A percentile compares a stretch with the other conserved stretches of the same genome.
phyloP scores from a whole-genome alignment of 2,113 vertebrate species.

The Myrmecobius fasciatus region DNA sequence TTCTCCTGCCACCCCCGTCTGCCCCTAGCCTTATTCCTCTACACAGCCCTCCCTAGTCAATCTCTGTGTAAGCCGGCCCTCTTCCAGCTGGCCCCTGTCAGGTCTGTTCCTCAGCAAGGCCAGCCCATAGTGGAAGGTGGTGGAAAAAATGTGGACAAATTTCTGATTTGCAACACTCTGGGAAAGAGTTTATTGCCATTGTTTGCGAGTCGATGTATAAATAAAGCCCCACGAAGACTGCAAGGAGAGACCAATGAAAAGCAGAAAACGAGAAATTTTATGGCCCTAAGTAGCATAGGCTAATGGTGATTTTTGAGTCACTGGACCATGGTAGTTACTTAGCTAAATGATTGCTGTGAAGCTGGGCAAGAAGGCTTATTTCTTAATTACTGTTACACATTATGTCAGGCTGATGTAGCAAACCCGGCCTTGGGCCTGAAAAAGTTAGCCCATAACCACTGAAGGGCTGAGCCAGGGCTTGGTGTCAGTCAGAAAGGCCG shows the following conservation, averaged over 20 bases:
- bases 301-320: constrained; percentile 99
- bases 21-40: constrained; percentile 51
- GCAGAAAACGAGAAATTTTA: constrained; percentile 99
- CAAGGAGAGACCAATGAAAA: constrained; percentile 92
- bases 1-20: constrained; percentile 62
- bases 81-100: constrained; percentile 78
- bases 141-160: constrained; percentile 94
- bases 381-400: constrained; percentile 98
- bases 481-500: neutral
- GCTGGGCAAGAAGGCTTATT: constrained; percentile 90
- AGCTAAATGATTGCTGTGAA: constrained; percentile 92
- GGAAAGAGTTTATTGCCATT: constrained; percentile 95
- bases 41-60: constrained; percentile 75
- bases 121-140: constrained; percentile 87
- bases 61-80: constrained; percentile 70
- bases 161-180: constrained; percentile 98
- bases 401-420: constrained; percentile 84
- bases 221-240: constrained; percentile 96
- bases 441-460: constrained; percentile 88
- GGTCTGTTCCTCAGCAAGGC: constrained; percentile 81
- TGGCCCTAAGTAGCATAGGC: constrained; percentile 97
- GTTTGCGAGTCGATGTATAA: constrained; percentile 91
- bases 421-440: constrained; percentile 87
- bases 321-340: constrained; percentile 95
- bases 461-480: constrained; percentile 8